phyloP scores from a whole-genome alignment of 2,888 invertebrate species.

The Lasioglossum vierecki region DNA sequence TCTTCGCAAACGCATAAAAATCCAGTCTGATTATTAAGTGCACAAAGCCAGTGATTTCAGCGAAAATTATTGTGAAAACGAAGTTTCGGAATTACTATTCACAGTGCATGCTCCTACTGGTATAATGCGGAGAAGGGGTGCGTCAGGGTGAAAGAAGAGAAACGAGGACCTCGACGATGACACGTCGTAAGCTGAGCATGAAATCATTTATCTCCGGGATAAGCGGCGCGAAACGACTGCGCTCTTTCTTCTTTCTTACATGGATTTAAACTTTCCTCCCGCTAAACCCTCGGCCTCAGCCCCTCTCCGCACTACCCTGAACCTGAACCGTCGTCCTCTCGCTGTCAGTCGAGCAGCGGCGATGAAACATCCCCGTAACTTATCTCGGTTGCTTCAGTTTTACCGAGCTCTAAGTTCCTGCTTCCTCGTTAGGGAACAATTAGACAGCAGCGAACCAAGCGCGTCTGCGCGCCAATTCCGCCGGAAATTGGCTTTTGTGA shows the following conservation, averaged over 20 bases:
- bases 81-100: background rate
- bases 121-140: conserved; percentile 26
- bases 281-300: conserved; percentile 9
- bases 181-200: conserved; percentile 80
- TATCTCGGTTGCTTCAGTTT: conserved; percentile 47
- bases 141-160: conserved; percentile 58
- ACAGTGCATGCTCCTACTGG: conserved; percentile 1
- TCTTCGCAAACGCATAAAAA: too few relatives aligned
- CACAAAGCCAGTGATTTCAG: background rate
- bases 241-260: conserved; percentile 73
- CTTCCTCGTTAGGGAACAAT: conserved; percentile 35
- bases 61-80: background rate
- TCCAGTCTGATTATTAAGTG: too few relatives aligned
- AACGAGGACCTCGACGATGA: conserved; percentile 75
- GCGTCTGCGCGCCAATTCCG: background rate
- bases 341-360: conserved; percentile 32
- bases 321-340: conserved; percentile 28
- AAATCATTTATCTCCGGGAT: conserved; percentile 83
- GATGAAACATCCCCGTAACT: conserved; percentile 56
- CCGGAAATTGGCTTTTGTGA: conserved; percentile 1
- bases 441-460: conserved; percentile 27
- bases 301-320: background rate
- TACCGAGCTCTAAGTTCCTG: background rate
- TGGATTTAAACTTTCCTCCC: conserved; percentile 74
- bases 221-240: conserved; percentile 77